Evolutionary conservation across 1,140 invertebrate genomes (phyloP), one percentile per base, ranked within the genome.

Genomic region (Chelonus insularis): DNA sequence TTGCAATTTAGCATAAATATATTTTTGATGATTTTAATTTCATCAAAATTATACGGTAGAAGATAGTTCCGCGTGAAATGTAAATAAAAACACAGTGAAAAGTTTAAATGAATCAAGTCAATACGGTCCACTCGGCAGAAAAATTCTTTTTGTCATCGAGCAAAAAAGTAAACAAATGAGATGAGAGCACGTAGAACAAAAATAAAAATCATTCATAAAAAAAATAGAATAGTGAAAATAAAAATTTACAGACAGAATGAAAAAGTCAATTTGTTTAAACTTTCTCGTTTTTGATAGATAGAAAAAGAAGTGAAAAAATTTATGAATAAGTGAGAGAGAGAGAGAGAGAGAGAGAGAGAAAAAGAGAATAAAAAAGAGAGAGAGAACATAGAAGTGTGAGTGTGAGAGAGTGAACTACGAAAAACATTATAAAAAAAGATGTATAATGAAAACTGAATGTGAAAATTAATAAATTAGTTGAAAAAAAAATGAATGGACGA

Each of bases 401-500:
- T 48, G 20, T 23, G 12, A 48, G 34, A 8, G 34, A 56, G 18
- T 39, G 16, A 32, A 12, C 14, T 3, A 41, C 37, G 18, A n/a
- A n/a, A n/a, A n/a, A n/a, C n/a, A n/a, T n/a, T n/a, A n/a, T n/a
- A 48, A 34, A 37, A 57, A 48, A 25, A 57, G 18, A 36, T n/a
- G 34, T 14, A 16, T 39, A 63, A 45, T 34, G 25, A 14, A 52
- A 23, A 23, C 11, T 12, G 23, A 23, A 23, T 23, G 18, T 23
- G n/a, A 52, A 52, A 14, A 14, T 25, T 12, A 52, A 34, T n/a
- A n/a, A n/a, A n/a, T n/a, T n/a, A n/a, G n/a, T n/a, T n/a, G n/a
- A 39, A 59, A 21, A 21, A 57, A 34, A 43, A 62, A 63, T 51
- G 61, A 60, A 68, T 67, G 57, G 63, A 72, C 64, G 69, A 73